Conservation (phyloP, 2,888 invertebrate genomes). For the Atherix ibis region DNA sequence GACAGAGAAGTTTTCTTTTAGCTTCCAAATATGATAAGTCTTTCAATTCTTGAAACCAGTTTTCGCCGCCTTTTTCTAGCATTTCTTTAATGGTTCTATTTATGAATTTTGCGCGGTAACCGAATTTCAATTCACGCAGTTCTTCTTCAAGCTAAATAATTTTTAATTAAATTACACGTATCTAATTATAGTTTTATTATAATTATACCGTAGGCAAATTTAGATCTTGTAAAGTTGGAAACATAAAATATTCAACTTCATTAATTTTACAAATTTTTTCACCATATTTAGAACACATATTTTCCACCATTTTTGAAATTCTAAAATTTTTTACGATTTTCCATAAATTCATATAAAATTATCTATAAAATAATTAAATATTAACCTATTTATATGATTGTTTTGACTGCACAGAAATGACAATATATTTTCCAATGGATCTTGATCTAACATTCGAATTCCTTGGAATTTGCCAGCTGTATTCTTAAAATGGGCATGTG, state of each 20-base stretch:
- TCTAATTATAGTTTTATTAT: neutral
- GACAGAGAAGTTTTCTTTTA: conserved; percentile 51
- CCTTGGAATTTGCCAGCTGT: conserved; percentile 58
- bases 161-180: no score
- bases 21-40: conserved; percentile 55
- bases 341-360: neutral
- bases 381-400: conserved; percentile 77
- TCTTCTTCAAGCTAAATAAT: conserved; percentile 46
- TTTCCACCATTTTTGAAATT: conserved; percentile 83
- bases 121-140: conserved; percentile 61
- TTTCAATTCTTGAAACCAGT: conserved; percentile 59
- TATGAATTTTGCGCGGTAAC: conserved; percentile 80
- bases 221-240: conserved; percentile 59
- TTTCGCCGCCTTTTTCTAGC: conserved; percentile 45
- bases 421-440: conserved; percentile 83
- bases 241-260: conserved; percentile 51
- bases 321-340: conserved; percentile 33
- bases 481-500: conserved; percentile 56
- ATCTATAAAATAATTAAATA: conserved; percentile 3
- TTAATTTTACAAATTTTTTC: conserved; percentile 51
- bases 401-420: conserved; percentile 96
- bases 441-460: conserved; percentile 80
- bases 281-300: conserved; percentile 70
- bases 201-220: conserved; percentile 32
- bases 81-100: conserved; percentile 56